Base-by-base conservation (phyloP, 2,888 invertebrate species). In the Petrolisthes manimaculis region DNA sequence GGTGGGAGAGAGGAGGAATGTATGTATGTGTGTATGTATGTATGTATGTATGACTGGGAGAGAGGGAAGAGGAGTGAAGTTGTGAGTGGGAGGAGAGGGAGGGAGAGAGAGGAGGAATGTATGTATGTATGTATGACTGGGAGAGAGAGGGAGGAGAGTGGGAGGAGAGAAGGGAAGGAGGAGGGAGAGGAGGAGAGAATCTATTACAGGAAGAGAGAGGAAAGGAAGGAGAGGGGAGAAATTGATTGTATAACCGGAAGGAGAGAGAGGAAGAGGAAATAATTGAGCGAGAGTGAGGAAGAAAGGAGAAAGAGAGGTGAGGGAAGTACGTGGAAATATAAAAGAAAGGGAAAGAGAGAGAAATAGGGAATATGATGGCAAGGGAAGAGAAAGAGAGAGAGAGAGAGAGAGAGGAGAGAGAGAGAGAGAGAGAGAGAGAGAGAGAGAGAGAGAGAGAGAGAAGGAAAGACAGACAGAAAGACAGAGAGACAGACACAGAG, bases 401-500 rank as follows among this genome's bases (percentile, higher is more conserved):
- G 78, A 78, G 78, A 78, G 53, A 51, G 78, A 78, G 78, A 78
- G 53, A 53, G 53, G 53, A 78, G 78, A 78, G 78, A 51, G 53
- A 53, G 78, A 78, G 37, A 37, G 78, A 78, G 51, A 78, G 78
- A 53, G 53, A 53, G 78, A 78, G 53, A 78, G 53, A 21, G 24
- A 21, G 24, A 18, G 18, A 53, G 51, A 78, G 53, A 53, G 53
- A 53, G 78, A 78, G 78, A 53, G 53, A 78, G 78, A 51, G 78
- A 53, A n/a, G 53, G 24, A 53, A 24, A 53, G 78, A 78, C 24
- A 78, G 53, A 78, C 24, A 78, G 78, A 53, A 24, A 53, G 78
- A 78, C 5, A 53, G 37, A 6, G 24, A 21, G 78, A 18, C 5
- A 18, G 78, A 78, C 24, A 21, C 6, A 8, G 71, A 8, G 71